phyloP scores from a whole-genome alignment of 2,888 invertebrate genomes.

The Drosophila nr. perissopoda region DNA sequence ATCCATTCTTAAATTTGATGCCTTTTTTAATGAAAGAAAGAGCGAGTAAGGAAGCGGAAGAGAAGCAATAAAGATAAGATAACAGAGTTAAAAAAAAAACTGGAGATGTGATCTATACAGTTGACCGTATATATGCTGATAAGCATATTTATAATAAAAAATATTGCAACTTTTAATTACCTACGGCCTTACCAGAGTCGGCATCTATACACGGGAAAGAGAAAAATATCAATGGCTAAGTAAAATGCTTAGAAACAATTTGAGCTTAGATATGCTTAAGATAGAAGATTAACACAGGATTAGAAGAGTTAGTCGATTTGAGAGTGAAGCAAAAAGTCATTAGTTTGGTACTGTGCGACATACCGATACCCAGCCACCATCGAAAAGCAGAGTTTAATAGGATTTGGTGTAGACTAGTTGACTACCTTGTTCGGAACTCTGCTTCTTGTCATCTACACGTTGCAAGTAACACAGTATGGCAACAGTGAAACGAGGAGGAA shows the following conservation, averaged over 20 bases:
- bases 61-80: not conserved
- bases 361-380: slow-evolving; percentile 25
- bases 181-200: slow-evolving; percentile 80
- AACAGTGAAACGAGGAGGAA: slow-evolving; percentile 31
- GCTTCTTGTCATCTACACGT: slow-evolving; percentile 80
- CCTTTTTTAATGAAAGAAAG: not conserved
- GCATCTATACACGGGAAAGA: slow-evolving; percentile 63
- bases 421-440: slow-evolving; percentile 81
- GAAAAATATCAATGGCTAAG: slow-evolving; percentile 43
- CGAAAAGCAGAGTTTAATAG: slow-evolving; percentile 8
- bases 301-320: not conserved
- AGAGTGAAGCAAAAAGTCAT: not conserved
- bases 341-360: slow-evolving; percentile 7
- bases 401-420: slow-evolving; percentile 32
- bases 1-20: not conserved
- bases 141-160: slow-evolving; percentile 19
- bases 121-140: slow-evolving; percentile 32
- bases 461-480: slow-evolving; percentile 42
- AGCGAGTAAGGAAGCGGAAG: not conserved
- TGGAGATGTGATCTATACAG: not conserved
- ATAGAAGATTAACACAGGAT: slow-evolving; percentile 7
- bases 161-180: slow-evolving; percentile 68
- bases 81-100: too few relatives aligned
- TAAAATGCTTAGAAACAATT: slow-evolving; percentile 15
- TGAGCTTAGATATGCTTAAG: not conserved